phyloP scores from a whole-genome alignment of 2,797 vertebrate species.

The Hydrocynus forskahlii region DNA sequence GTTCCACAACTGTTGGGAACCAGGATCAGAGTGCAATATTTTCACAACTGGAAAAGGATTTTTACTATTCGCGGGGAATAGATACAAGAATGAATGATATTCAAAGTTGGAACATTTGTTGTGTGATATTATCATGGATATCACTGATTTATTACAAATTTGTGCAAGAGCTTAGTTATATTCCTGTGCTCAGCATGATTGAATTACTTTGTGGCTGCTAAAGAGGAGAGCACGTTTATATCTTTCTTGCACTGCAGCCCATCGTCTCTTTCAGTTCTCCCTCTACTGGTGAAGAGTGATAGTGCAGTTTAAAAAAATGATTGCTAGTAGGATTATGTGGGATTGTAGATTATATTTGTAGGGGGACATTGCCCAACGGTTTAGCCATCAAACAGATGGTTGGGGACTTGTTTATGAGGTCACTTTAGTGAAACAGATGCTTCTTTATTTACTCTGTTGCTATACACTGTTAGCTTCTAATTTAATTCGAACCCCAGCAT shows the following conservation, averaged over 20 bases:
- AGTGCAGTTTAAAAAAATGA: neutral
- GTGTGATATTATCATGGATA: no score
- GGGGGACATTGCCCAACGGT: conserved; percentile 20
- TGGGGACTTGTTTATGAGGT: conserved; percentile 24
- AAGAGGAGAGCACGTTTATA: no score
- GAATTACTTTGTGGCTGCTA: no score
- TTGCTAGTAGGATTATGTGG: conserved; percentile 22
- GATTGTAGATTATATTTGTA: conserved; percentile 44
- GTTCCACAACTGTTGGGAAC: neutral
- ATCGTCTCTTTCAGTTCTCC: neutral
- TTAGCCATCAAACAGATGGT: conserved; percentile 26
- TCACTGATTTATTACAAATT: no score
- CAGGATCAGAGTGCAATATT: neutral
- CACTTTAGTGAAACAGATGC: conserved; percentile 28
- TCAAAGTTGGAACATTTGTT: no score
- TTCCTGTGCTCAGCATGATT: neutral
- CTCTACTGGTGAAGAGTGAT: neutral
- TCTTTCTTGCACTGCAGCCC: neutral
- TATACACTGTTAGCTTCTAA: neutral
- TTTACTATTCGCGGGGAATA: no score
- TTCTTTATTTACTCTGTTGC: neutral
- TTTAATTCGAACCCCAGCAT: neutral
- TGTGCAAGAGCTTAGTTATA: no score
- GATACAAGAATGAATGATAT: no score
- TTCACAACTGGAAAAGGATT: no score